A percentile compares a stretch with the other conserved stretches of the same genome.
Evolutionary conservation across 1,140 invertebrate species (phyloP).

Genomic region (Coboldia fuscipes): DNA sequence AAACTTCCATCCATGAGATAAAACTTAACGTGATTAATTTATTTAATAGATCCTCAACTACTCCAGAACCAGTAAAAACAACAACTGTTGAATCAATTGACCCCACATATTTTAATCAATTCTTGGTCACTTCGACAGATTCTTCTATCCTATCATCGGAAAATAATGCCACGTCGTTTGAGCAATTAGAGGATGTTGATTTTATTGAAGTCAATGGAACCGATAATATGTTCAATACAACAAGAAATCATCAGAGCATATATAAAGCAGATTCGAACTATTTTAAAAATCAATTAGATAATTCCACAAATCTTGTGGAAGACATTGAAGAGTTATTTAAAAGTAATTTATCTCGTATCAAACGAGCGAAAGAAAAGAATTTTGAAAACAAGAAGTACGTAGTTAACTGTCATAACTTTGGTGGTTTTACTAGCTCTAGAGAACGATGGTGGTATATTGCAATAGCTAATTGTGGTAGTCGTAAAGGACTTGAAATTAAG

Average conservation of each 20-base stretch:
- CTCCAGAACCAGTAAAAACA: slow-evolving; percentile 5
- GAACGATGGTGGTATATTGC: slow-evolving; percentile 43
- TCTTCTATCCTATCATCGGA: slow-evolving; percentile 4
- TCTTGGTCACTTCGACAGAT: slow-evolving; percentile 20
- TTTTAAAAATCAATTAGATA: slow-evolving; percentile 2
- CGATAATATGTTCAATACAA: slow-evolving; percentile 2
- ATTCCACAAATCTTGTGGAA: neutral
- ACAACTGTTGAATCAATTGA: slow-evolving; percentile 6
- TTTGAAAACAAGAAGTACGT: slow-evolving; percentile 8
- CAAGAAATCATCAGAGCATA: no score
- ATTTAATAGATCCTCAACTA: no score
- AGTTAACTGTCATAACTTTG: slow-evolving; percentile 30
- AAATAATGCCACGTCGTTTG: neutral
- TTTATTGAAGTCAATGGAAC: slow-evolving; percentile 1
- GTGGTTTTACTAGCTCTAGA: slow-evolving; percentile 39
- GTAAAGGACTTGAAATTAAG: slow-evolving; percentile 38
- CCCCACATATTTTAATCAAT: slow-evolving; percentile 23
- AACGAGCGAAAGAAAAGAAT: neutral
- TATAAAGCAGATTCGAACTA: no score
- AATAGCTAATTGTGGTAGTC: slow-evolving; percentile 5
- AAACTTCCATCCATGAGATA: neutral
- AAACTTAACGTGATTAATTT: no score
- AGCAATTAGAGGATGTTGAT: neutral
- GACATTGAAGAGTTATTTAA: slow-evolving; percentile 3
- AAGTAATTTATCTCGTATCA: neutral